Percentiles rank a stretch among this genome's conserved stretches.
Evolutionary conservation across 2,888 invertebrate species (phyloP).

Genomic region (Sinodicranocentrus sp.): DNA sequence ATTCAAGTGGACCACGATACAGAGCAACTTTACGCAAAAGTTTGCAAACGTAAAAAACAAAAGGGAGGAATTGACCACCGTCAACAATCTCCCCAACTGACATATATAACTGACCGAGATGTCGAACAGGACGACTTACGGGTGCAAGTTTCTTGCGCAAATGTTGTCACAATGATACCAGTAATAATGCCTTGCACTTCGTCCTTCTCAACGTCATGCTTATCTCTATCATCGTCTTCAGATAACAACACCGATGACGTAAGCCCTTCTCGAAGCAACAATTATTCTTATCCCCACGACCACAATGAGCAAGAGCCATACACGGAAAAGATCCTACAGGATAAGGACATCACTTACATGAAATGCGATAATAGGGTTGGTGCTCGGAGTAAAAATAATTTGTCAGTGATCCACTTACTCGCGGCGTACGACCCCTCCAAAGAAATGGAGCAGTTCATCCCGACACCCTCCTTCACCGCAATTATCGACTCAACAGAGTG

Average conservation of each 20-base stretch:
- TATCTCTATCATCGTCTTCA: slow-evolving; percentile 58
- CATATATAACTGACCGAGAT: neutral
- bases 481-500: slow-evolving; percentile 61
- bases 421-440: slow-evolving; percentile 52
- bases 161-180: slow-evolving; percentile 64
- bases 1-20: slow-evolving; percentile 33
- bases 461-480: slow-evolving; percentile 44
- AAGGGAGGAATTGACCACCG: neutral
- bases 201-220: slow-evolving; percentile 61
- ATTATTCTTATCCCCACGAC: slow-evolving; percentile 31
- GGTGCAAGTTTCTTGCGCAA: slow-evolving; percentile 60
- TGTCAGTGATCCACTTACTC: slow-evolving; percentile 59
- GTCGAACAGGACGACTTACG: slow-evolving; percentile 28
- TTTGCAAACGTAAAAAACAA: slow-evolving; percentile 59
- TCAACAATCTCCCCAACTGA: slow-evolving; percentile 10
- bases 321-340: slow-evolving; percentile 54
- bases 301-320: slow-evolving; percentile 22
- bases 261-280: neutral
- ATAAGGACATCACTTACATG: slow-evolving; percentile 52
- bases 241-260: slow-evolving; percentile 60
- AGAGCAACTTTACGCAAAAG: slow-evolving; percentile 62
- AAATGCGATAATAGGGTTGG: neutral
- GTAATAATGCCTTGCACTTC: slow-evolving; percentile 62
- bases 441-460: slow-evolving; percentile 58
- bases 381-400: slow-evolving; percentile 44